A percentile compares a stretch with the other conserved stretches of the same genome.
Evolutionary conservation across 2,797 vertebrate genomes (phyloP).

Genomic region (Morus bassanus): DNA sequence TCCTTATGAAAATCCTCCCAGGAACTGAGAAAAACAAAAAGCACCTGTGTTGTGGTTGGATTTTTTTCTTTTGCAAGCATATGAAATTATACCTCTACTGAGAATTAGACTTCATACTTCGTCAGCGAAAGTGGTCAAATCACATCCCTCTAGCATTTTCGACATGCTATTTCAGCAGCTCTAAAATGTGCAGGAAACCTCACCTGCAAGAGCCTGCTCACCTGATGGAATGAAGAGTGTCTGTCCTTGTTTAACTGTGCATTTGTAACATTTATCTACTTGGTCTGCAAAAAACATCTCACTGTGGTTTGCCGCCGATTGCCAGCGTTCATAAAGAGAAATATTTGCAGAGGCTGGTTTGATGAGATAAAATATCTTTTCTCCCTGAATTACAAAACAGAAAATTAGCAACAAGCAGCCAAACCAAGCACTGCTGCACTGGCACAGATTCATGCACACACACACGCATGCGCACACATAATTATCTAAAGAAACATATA

Average conservation of each 20-base stretch:
- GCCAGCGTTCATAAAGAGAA: slow-evolving; percentile 97
- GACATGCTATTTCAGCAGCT: neutral
- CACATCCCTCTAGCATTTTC: neutral
- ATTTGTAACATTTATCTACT: slow-evolving; percentile 98
- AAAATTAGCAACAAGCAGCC: neutral
- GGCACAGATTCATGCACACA: neutral
- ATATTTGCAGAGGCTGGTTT: slow-evolving; percentile 96
- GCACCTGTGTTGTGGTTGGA: neutral
- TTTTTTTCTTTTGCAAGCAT: neutral
- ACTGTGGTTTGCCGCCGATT: slow-evolving; percentile 93
- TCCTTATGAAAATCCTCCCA: neutral
- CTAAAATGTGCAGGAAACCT: neutral
- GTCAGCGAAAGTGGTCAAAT: neutral
- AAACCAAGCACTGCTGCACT: neutral
- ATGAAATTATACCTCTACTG: neutral
- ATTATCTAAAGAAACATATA: neutral
- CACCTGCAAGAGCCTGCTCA: slow-evolving; percentile 63
- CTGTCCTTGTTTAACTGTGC: slow-evolving; percentile 95
- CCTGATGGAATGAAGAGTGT: slow-evolving; percentile 97
- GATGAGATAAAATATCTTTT: slow-evolving; percentile 99
- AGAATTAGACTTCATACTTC: neutral
- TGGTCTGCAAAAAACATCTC: slow-evolving; percentile 99
- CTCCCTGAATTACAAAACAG: slow-evolving; percentile 82
- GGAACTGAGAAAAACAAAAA: neutral
- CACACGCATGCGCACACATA: neutral